Base-by-base conservation (phyloP, 2,797 vertebrate genomes). In the Merluccius polli region DNA sequence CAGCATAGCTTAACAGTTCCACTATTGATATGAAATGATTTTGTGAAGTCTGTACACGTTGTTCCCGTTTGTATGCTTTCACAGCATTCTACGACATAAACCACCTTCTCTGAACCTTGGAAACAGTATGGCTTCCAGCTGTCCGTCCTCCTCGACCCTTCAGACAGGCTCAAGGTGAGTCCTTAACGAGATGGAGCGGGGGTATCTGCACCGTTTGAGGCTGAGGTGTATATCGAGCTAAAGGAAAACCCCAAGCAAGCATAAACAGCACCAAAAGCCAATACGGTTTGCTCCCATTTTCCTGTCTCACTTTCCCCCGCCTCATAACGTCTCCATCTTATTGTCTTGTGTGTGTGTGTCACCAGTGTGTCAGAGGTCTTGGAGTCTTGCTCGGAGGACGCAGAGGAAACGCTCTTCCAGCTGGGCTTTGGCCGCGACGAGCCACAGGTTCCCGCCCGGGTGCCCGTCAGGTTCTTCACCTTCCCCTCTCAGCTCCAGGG, bases 391-490 rank as follows among this genome's bases (percentile, higher is more conserved):
- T 86, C 94, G 7, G 95, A 93, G 83, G 95, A 98, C 24, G 94
- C 96, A 0, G 97, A 98, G 87, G 94, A 95, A 77, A 94, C 95
- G 0, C 91, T 98, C 27, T 95, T 92, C 15, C 93, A 94, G 79
- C 88, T 98, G 83, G 97, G 97, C 36, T 98, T 98, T 2, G 95
- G 94, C 75, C 87, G 84, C 8, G 95, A 96, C 11, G 94, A 95
- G 83, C 92, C 91, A 0, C 94, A 93, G 83, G 91, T 95, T 12
- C 91, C 92, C 0, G 90, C 94, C 12, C 94, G 95, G 36, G 94
- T 98, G 73, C 97, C 97, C 0, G 76, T 94, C 1, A 94, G 97
- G 12, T 98, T 98, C 93, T 95, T 98, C 81, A 90, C 88, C 27
- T 93, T 93, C 67, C 95, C 95, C 0, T 98, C 97, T 32, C 89